Conservation (phyloP, 2,888 invertebrate genomes). For the Agrochola lychnidis region DNA sequence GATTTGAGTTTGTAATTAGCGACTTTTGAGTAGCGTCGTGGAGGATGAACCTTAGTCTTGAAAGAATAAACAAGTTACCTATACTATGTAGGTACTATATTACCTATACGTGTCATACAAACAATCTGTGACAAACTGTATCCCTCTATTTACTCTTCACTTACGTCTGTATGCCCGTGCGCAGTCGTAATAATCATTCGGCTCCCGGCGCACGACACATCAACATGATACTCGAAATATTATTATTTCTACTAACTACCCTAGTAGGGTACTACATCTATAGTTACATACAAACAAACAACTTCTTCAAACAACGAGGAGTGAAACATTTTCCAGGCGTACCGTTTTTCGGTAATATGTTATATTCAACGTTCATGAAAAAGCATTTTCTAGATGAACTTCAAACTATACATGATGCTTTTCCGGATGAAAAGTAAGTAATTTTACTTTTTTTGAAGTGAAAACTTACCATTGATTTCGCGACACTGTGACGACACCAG, state of each 20-base stretch:
- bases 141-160: slow-evolving; percentile 13
- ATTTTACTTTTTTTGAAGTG: not conserved
- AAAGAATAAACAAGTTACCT: not conserved
- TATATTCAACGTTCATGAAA: slow-evolving; percentile 69
- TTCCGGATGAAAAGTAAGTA: slow-evolving; percentile 80
- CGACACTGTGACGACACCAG: no score
- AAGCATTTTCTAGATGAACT: slow-evolving; percentile 78
- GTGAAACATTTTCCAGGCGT: slow-evolving; percentile 78
- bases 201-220: slow-evolving; percentile 9
- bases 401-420: slow-evolving; percentile 76
- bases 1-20: no score
- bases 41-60: not conserved
- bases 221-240: slow-evolving; percentile 80
- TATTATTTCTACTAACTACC: slow-evolving; percentile 75
- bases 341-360: slow-evolving; percentile 81
- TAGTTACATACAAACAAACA: slow-evolving; percentile 72
- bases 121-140: not conserved
- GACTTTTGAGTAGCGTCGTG: not conserved
- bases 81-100: not conserved
- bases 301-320: slow-evolving; percentile 72
- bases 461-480: no score
- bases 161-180: not conserved
- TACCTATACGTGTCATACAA: not conserved
- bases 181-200: slow-evolving; percentile 14
- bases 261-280: slow-evolving; percentile 74